Base-by-base conservation (phyloP, 2,797 vertebrate species). In the Sebastes nivosus region DNA sequence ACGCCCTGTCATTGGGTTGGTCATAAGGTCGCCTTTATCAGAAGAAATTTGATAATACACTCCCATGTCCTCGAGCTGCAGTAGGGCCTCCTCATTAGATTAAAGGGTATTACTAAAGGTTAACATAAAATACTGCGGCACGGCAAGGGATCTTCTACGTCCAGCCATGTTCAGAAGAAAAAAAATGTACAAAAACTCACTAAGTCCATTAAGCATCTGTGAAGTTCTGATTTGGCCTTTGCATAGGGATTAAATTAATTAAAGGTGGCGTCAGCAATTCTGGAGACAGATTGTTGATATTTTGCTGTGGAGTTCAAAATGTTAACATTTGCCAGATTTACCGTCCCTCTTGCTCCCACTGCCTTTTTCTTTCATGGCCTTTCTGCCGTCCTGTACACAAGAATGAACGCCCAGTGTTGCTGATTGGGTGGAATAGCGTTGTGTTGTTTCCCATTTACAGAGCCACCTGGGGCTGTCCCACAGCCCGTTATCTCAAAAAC, bases 71-170 rank as follows among this genome's bases (percentile, higher is more conserved):
- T 85, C 68, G 60, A 67, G 74, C 63, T 63, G 54, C 42, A 67
- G 52, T 65, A 67, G 32, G 55, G 59, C 67, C 74, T 75, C 54
- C 27, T 75, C 65, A 88, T 87, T 77, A 58, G 80, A 88, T 91
- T 87, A 87, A 58, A 74, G 42, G 79, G 64, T 70, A 77, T 54
- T 36, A 29, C 55, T 18, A 76, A 90, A 81, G 77, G 80, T 84
- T 70, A 42, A 77, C 9, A 11, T 79, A 36, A 86, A 77, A 81
- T 72, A 42, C 54, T 65, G 30, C 20, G 29, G 38, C 54, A 50
- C 2, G 60, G 16, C 24, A n/a, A 46, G 14, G 34, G 14, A 50
- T 6, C 5, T 16, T 58, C 18, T n/a, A 52, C 8, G 20, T 52
- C 50, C 42, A 27, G 0, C 8, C 42, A 27, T 58, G 25, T 75